Evolutionary conservation across 2,113 vertebrate genomes (phyloP).

Genomic region (Lepidothrix coronata): DNA sequence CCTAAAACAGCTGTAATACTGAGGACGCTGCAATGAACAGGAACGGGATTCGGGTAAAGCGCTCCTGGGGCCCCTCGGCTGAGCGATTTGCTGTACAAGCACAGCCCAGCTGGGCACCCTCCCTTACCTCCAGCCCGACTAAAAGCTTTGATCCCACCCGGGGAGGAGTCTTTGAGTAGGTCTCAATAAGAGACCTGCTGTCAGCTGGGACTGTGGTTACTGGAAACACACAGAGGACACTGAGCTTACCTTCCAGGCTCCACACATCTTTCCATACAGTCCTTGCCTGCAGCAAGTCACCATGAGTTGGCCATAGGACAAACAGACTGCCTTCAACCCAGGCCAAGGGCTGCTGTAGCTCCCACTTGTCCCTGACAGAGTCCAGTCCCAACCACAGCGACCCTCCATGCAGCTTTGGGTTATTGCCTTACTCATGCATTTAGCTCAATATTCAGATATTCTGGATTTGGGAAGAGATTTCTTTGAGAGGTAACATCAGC

Average conservation of each 20-base stretch:
- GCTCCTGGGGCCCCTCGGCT: not conserved
- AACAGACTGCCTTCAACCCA: rapidly evolving
- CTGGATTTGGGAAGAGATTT: rapidly evolving
- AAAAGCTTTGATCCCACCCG: not conserved
- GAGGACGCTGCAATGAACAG: rapidly evolving
- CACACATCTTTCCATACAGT: rapidly evolving
- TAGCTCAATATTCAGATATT: not conserved
- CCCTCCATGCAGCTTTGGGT: too few species aligned
- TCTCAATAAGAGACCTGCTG: too few species aligned
- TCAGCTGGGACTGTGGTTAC: not conserved
- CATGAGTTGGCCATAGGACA: rapidly evolving
- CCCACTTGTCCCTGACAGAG: rapidly evolving
- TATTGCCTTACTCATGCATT: rapidly evolving
- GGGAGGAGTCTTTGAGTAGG: not conserved
- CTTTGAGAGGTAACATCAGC: not conserved
- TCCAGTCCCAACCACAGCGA: rapidly evolving
- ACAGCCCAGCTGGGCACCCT: rapidly evolving
- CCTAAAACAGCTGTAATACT: rapidly evolving
- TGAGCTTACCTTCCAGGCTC: not conserved
- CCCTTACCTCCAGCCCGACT: rapidly evolving
- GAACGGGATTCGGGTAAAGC: not conserved
- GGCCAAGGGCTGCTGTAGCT: not conserved
- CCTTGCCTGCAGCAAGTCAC: not conserved
- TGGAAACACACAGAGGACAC: rapidly evolving
- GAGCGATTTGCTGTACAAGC: not conserved